These are phyloP conservation scores for Melitaea cinxia DNA, from an alignment of 1,140 invertebrate genomes.

Conservation along the genomic window DNA sequence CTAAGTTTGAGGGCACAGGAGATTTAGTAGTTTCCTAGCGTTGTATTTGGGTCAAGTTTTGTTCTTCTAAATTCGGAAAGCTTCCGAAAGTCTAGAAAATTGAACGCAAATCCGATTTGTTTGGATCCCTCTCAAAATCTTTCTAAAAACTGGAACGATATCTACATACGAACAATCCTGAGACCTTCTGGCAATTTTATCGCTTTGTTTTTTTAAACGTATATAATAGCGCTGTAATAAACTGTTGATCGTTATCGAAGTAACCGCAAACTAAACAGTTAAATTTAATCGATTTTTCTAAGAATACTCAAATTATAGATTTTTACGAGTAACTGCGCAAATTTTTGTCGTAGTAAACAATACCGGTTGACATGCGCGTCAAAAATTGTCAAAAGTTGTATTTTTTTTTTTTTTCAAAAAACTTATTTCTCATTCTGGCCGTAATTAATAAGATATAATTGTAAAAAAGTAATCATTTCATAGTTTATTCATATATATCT, in stretches of 20 bases:
- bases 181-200: conserved; percentile 24
- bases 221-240: conserved; percentile 15
- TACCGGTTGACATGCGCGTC: neutral
- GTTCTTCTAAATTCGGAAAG: conserved; percentile 49
- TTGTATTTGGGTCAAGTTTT: conserved; percentile 61
- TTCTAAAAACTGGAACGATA: conserved; percentile 54
- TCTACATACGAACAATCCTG: conserved; percentile 36
- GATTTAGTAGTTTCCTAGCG: conserved; percentile 53
- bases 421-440: too few relatives aligned
- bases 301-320: neutral
- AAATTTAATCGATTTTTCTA: conserved; percentile 11
- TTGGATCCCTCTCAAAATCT: conserved; percentile 53
- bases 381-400: neutral
- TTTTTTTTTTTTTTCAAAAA: neutral
- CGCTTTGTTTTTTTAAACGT: conserved; percentile 22
- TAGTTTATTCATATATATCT: too few relatives aligned
- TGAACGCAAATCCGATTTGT: conserved; percentile 77
- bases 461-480: too few relatives aligned
- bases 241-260: conserved; percentile 15
- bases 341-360: neutral
- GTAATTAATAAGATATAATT: too few relatives aligned
- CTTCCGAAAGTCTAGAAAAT: conserved; percentile 73
- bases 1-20: conserved; percentile 41
- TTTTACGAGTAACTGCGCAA: neutral
- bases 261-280: conserved; percentile 16